Conservation (phyloP, 2,797 vertebrate genomes). For the Enteromius fasciolatus region DNA sequence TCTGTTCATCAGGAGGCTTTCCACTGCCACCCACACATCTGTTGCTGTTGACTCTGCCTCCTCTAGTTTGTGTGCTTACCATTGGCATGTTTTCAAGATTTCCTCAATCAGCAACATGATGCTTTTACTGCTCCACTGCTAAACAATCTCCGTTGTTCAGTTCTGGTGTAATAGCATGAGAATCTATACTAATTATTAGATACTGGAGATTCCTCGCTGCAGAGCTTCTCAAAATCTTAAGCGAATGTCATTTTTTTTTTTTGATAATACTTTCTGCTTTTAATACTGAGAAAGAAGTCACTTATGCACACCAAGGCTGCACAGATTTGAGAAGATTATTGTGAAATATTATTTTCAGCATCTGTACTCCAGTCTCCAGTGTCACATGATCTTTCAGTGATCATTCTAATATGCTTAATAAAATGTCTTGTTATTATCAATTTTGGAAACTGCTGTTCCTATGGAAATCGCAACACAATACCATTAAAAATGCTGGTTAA, state of each 20-base stretch:
- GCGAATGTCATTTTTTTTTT: not conserved
- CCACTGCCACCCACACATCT: slow-evolving; percentile 24
- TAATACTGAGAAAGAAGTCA: not conserved
- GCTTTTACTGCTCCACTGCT: not conserved
- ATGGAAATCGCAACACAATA: not conserved
- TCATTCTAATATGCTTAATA: not conserved
- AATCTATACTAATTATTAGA: not conserved
- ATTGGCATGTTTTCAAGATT: slow-evolving; percentile 37
- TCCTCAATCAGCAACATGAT: slow-evolving; percentile 25
- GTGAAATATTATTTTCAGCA: not conserved
- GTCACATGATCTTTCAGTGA: not conserved
- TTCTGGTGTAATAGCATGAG: not conserved
- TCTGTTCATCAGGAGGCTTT: slow-evolving; percentile 34
- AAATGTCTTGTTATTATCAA: not conserved
- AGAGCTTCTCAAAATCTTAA: not conserved
- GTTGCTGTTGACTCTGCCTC: slow-evolving; percentile 36
- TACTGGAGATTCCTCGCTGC: not conserved
- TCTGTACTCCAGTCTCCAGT: not conserved
- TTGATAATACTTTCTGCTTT: not conserved
- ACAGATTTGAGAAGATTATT: not conserved
- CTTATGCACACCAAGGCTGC: not conserved
- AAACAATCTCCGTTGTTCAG: not conserved
- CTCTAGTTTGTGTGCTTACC: slow-evolving; percentile 43
- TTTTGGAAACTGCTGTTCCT: not conserved
- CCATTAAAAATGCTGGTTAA: not conserved